These are phyloP conservation scores for Cyaniris semiargus DNA, from an alignment of 2,888 invertebrate species.

Conservation along the genomic window DNA sequence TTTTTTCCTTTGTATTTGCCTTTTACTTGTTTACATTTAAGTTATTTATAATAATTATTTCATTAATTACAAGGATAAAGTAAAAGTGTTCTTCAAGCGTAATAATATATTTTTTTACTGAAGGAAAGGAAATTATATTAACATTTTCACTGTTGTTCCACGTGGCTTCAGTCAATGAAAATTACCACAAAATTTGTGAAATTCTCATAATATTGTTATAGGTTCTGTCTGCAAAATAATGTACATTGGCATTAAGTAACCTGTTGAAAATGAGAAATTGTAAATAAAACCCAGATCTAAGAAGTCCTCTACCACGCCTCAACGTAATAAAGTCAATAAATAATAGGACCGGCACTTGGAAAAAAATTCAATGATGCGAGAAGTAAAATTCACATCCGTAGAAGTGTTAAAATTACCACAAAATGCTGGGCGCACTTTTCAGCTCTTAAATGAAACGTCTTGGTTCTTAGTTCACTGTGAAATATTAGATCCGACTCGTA, in stretches of 20 bases:
- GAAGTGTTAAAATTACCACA: neutral
- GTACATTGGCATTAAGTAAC: too few species aligned
- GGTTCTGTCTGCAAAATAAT: too few species aligned
- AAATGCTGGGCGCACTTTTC: neutral
- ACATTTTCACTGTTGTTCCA: too few species aligned
- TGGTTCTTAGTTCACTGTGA: neutral
- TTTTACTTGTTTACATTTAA: neutral
- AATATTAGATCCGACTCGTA: neutral
- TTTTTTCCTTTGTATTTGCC: neutral
- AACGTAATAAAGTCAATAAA: too few species aligned
- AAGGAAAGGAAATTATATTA: neutral
- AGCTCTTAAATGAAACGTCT: constrained; percentile 1
- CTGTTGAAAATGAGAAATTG: too few species aligned
- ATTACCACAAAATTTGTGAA: too few species aligned
- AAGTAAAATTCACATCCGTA: neutral
- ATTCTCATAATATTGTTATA: too few species aligned
- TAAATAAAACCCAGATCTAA: neutral
- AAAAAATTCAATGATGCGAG: neutral
- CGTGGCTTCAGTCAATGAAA: too few species aligned
- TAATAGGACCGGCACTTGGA: too few species aligned
- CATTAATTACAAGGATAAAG: neutral
- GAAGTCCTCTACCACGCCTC: too few species aligned
- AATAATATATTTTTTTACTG: neutral
- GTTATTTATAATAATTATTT: neutral
- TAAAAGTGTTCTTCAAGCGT: neutral